Evolutionary conservation across 2,113 vertebrate genomes (phyloP).

Genomic region (Gobius niger): DNA sequence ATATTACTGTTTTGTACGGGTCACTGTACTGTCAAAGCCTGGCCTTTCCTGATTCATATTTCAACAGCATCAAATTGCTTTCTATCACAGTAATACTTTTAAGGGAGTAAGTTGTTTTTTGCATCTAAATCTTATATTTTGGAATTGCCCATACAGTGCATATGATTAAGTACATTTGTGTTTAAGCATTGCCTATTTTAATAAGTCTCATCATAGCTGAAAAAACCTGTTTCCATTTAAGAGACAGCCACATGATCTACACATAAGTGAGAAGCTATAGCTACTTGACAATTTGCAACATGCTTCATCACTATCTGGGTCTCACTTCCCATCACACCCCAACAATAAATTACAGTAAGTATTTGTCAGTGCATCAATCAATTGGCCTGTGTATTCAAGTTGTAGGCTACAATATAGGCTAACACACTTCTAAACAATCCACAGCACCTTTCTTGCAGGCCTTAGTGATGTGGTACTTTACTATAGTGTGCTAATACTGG

Average conservation of each 20-base stretch:
- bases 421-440: slow-evolving; percentile 1
- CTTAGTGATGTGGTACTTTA: neutral
- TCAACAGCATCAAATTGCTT: slow-evolving; percentile 7
- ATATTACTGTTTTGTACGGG: neutral
- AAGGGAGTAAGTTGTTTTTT: neutral
- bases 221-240: slow-evolving; percentile 2
- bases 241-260: slow-evolving; percentile 26
- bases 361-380: neutral
- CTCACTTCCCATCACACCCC: slow-evolving; percentile 19
- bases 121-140: too few species aligned
- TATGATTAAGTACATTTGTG: too few species aligned
- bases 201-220: too few species aligned
- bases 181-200: too few species aligned
- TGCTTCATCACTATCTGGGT: slow-evolving; percentile 31
- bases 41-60: slow-evolving; percentile 6
- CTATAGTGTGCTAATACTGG: neutral
- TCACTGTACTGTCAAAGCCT: neutral
- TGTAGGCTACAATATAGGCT: neutral
- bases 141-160: too few species aligned
- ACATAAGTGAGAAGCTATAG: slow-evolving; percentile 19
- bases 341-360: slow-evolving; percentile 9
- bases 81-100: neutral
- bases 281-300: slow-evolving; percentile 31
- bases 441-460: slow-evolving; percentile 32
- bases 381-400: neutral